Conservation (phyloP, 2,888 invertebrate genomes). For the Caenorhabditis afra region DNA sequence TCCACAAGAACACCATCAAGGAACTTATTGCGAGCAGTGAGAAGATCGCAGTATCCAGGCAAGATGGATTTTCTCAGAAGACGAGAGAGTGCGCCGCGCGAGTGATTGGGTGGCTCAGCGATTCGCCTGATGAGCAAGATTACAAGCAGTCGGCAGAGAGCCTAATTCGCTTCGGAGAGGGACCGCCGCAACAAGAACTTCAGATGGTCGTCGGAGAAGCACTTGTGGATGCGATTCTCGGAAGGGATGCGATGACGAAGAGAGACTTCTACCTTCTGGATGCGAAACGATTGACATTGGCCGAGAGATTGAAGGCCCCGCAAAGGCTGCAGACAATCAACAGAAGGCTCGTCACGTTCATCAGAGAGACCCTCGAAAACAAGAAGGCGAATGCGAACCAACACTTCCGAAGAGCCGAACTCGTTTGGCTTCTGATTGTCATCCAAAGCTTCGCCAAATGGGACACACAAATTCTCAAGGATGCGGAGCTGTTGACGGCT, state of each 20-base stretch:
- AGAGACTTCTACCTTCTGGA: constrained; percentile 41
- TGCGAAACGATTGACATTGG: constrained; percentile 25
- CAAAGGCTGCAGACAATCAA: constrained; percentile 10
- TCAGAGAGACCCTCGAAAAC: constrained; percentile 24
- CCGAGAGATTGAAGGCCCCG: constrained; percentile 2
- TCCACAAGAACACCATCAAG: background rate
- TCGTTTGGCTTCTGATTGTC: constrained; percentile 70
- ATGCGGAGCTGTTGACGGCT: constrained; percentile 19
- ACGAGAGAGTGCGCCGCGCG: constrained; percentile 58
- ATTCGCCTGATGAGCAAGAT: background rate
- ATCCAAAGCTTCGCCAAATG: constrained; percentile 49
- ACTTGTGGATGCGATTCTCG: constrained; percentile 56
- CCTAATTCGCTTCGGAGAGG: constrained; percentile 65
- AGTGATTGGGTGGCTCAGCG: constrained; percentile 50
- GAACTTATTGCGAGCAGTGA: constrained; percentile 55
- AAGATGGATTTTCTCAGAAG: constrained; percentile 62
- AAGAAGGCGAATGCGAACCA: constrained; percentile 61
- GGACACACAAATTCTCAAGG: constrained; percentile 18
- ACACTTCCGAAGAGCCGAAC: constrained; percentile 68
- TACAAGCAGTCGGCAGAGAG: constrained; percentile 20
- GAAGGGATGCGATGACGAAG: constrained; percentile 41
- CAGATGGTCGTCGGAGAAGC: constrained; percentile 71
- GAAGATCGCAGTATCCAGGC: constrained; percentile 66
- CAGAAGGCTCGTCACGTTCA: constrained; percentile 15
- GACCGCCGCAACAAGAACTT: constrained; percentile 72